Conservation (phyloP, 2,113 vertebrate species). For the Cairina moschata region DNA sequence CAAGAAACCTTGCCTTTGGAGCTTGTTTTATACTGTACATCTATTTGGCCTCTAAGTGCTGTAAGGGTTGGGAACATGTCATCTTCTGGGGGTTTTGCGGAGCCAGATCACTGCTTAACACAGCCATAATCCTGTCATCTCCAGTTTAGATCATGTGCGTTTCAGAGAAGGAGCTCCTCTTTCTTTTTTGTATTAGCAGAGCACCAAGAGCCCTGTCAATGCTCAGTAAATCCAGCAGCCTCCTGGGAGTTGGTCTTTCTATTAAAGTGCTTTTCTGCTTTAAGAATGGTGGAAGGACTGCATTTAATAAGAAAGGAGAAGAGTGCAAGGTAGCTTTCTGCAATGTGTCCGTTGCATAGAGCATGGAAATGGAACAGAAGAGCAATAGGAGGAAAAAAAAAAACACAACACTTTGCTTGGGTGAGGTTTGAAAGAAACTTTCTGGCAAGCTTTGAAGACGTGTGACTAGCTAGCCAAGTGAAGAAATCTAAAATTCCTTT, state of each 20-base stretch:
- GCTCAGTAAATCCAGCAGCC: conserved; percentile 28
- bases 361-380: neutral
- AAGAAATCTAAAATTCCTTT: neutral
- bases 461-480: neutral
- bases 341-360: neutral
- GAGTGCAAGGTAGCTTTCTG: neutral
- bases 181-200: neutral
- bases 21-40: neutral
- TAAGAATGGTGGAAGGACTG: neutral
- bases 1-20: neutral
- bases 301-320: neutral
- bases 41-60: neutral
- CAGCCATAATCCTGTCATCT: conserved; percentile 31
- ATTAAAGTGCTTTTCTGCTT: neutral
- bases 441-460: neutral
- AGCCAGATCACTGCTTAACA: conserved; percentile 25
- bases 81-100: neutral
- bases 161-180: neutral
- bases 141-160: neutral
- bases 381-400: neutral
- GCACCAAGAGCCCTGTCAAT: conserved; percentile 1
- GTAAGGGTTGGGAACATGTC: conserved; percentile 3
- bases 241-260: neutral
- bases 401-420: neutral
- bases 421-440: neutral